Evolutionary conservation across 2,113 vertebrate genomes (phyloP).

Genomic region (Percina caprodes): DNA sequence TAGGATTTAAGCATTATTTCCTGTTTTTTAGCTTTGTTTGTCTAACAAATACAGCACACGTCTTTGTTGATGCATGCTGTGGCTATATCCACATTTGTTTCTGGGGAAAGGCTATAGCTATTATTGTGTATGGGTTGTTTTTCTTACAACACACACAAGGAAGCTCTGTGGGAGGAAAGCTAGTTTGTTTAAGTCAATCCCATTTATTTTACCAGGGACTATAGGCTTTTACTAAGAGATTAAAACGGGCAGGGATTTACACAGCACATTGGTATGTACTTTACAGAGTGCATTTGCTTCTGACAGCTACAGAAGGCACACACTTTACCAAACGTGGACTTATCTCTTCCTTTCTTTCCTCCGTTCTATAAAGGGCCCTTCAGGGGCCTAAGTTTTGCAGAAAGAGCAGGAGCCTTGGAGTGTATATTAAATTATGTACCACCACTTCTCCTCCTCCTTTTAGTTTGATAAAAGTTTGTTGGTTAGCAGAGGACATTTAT

Average conservation of each 20-base stretch:
- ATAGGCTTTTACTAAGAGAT: conserved; percentile 40
- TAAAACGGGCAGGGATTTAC: conserved; percentile 35
- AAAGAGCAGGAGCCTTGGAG: conserved; percentile 18
- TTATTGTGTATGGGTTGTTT: conserved; percentile 4
- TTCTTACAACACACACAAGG: conserved; percentile 9
- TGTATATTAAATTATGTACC: conserved; percentile 37
- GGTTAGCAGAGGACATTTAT: conserved; percentile 15
- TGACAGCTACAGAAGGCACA: conserved; percentile 14
- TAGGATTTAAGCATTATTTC: conserved; percentile 12
- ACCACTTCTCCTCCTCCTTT: not conserved
- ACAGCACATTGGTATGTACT: conserved; percentile 15
- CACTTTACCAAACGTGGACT: conserved; percentile 31
- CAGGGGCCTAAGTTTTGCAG: conserved; percentile 23
- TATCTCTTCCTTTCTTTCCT: conserved; percentile 34
- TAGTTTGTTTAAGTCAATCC: conserved; percentile 50
- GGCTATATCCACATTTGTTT: conserved; percentile 33
- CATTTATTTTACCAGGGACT: conserved; percentile 49
- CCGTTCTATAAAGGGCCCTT: conserved; percentile 14
- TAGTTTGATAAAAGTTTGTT: conserved; percentile 26
- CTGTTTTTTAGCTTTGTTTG: conserved; percentile 22
- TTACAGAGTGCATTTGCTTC: conserved; percentile 22
- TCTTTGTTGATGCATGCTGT: conserved; percentile 33
- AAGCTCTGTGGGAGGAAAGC: conserved; percentile 28
- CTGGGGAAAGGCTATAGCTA: not conserved
- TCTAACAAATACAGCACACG: not conserved